These are phyloP conservation scores for Drosophila kambysellisi DNA, from an alignment of 2,888 invertebrate species.

Conservation along the genomic window DNA sequence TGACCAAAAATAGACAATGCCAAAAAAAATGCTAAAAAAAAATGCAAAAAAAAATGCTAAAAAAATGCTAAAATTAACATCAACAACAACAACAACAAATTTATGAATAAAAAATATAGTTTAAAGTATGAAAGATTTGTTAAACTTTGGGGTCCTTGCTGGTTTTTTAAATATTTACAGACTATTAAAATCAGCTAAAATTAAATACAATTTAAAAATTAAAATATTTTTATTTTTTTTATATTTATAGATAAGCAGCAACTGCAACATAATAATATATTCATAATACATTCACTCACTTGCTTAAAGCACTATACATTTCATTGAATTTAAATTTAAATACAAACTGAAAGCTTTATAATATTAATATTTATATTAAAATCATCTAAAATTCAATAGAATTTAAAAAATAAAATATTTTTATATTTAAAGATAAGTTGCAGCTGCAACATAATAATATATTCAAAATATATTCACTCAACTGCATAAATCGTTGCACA, in stretches of 20 bases:
- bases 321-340: background rate
- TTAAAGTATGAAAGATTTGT: background rate
- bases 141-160: background rate
- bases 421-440: background rate
- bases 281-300: too few species aligned
- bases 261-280: too few species aligned
- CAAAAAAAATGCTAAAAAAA: background rate
- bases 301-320: background rate
- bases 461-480: too few species aligned
- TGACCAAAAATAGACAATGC: constrained; percentile 45
- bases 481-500: too few species aligned
- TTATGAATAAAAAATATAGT: constrained; percentile 5
- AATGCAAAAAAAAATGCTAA: background rate
- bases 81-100: background rate
- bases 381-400: too few species aligned
- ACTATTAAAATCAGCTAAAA: background rate
- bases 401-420: too few species aligned
- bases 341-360: too few species aligned
- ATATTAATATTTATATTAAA: too few species aligned
- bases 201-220: too few species aligned
- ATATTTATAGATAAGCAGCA: background rate
- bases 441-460: background rate
- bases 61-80: constrained; percentile 6
- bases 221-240: too few species aligned
- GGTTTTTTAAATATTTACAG: background rate